Percentiles rank a stretch among this genome's conserved stretches.
phyloP scores from a whole-genome alignment of 2,797 vertebrate species.

The Sternarchorhynchus goeldii region DNA sequence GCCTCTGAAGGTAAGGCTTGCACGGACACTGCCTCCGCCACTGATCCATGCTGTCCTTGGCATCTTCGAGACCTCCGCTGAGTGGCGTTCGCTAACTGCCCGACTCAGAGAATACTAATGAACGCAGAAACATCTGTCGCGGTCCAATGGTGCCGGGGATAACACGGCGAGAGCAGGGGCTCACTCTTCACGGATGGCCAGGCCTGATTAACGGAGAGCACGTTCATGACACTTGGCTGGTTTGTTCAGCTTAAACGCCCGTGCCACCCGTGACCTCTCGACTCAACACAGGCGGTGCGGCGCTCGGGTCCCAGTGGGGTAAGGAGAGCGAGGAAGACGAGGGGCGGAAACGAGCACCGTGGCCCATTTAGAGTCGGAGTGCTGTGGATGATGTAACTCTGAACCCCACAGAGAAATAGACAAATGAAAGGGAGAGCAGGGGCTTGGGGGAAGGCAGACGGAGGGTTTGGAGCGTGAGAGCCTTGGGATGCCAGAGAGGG shows the following conservation, averaged over 20 bases:
- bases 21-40: slow-evolving; percentile 45
- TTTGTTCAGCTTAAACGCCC: slow-evolving; percentile 66
- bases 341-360: slow-evolving; percentile 41
- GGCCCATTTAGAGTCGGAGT: slow-evolving; percentile 49
- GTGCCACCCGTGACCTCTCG: slow-evolving; percentile 63
- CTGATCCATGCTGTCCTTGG: slow-evolving; percentile 70
- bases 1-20: slow-evolving; percentile 45
- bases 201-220: slow-evolving; percentile 72
- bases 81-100: slow-evolving; percentile 66
- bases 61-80: slow-evolving; percentile 74
- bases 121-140: slow-evolving; percentile 78
- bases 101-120: slow-evolving; percentile 77
- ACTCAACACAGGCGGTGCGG: slow-evolving; percentile 44
- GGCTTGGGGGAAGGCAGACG: slow-evolving; percentile 15
- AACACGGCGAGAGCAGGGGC: slow-evolving; percentile 63
- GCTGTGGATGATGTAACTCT: slow-evolving; percentile 56
- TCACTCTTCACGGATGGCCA: slow-evolving; percentile 72
- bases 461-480: slow-evolving; percentile 47
- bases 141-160: slow-evolving; percentile 68
- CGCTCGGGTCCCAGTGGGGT: neutral
- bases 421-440: slow-evolving; percentile 41
- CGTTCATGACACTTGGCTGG: slow-evolving; percentile 65
- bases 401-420: slow-evolving; percentile 51
- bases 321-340: slow-evolving; percentile 21
- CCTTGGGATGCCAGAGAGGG: slow-evolving; percentile 28